Evolutionary conservation across 2,888 invertebrate genomes (phyloP).

Genomic region (Chironomus riparius): DNA sequence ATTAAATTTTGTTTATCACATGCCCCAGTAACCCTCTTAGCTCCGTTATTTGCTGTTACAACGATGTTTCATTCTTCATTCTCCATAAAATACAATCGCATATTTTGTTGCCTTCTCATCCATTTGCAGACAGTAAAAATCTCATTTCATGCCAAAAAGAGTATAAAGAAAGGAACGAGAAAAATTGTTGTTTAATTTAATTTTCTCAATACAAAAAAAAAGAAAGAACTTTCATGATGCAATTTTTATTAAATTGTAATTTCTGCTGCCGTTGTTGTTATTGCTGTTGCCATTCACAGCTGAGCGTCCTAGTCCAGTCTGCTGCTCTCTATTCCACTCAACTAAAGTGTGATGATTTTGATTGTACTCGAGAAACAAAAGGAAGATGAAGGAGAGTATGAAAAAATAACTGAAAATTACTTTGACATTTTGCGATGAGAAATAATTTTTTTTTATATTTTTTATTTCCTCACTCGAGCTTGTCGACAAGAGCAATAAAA

Average conservation of each 20-base stretch:
- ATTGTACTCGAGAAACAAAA: no score
- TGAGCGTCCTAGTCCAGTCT: no score
- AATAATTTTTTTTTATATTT: neutral
- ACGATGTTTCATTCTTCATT: neutral
- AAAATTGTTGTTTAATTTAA: neutral
- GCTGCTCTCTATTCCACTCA: no score
- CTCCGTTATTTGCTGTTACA: no score
- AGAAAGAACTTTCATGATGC: neutral
- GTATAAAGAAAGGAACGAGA: neutral
- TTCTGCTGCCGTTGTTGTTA: neutral
- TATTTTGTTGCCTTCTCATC: neutral
- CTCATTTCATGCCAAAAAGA: neutral
- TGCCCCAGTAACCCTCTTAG: neutral
- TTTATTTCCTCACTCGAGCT: neutral
- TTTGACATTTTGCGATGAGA: neutral
- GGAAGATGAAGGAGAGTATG: no score
- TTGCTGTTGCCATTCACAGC: no score
- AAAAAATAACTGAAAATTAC: neutral
- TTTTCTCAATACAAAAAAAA: neutral
- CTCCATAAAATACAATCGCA: neutral
- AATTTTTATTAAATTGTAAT: neutral
- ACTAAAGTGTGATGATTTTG: no score
- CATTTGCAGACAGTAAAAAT: neutral
- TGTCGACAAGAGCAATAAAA: neutral
- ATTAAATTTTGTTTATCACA: neutral